Evolutionary conservation across 1,140 invertebrate genomes (phyloP).

Genomic region (Eufriesea mexicana): DNA sequence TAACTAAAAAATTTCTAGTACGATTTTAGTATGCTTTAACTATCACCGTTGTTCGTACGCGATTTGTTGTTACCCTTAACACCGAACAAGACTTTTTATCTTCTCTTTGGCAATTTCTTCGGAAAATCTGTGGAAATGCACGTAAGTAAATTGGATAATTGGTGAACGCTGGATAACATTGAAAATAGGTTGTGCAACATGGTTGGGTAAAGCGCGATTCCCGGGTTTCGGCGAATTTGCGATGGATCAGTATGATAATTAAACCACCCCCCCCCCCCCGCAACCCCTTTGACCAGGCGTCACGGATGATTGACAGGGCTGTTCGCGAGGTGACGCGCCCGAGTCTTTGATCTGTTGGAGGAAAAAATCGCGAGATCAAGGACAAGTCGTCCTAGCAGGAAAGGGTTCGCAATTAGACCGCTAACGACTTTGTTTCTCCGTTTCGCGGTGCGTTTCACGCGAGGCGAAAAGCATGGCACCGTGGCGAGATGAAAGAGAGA

Average conservation of each 20-base stretch:
- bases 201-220: no score
- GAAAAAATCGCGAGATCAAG: slow-evolving; percentile 16
- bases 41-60: no score
- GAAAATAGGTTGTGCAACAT: no score
- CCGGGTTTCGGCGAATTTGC: neutral
- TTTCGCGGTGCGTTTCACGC: slow-evolving; percentile 13
- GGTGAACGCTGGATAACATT: no score
- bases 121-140: no score
- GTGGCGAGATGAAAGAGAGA: slow-evolving; percentile 77
- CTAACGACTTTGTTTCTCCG: slow-evolving; percentile 35
- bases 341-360: slow-evolving; percentile 21
- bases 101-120: no score
- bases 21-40: no score
- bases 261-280: neutral
- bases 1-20: no score
- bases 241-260: neutral
- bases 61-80: no score
- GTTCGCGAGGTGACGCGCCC: neutral
- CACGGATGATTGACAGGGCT: slow-evolving; percentile 13
- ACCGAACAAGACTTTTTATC: no score
- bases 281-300: neutral
- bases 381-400: neutral
- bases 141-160: no score
- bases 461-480: slow-evolving; percentile 57
- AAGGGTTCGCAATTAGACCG: slow-evolving; percentile 41